phyloP scores from a whole-genome alignment of 2,888 invertebrate species.

The Meliscaeva auricollis region DNA sequence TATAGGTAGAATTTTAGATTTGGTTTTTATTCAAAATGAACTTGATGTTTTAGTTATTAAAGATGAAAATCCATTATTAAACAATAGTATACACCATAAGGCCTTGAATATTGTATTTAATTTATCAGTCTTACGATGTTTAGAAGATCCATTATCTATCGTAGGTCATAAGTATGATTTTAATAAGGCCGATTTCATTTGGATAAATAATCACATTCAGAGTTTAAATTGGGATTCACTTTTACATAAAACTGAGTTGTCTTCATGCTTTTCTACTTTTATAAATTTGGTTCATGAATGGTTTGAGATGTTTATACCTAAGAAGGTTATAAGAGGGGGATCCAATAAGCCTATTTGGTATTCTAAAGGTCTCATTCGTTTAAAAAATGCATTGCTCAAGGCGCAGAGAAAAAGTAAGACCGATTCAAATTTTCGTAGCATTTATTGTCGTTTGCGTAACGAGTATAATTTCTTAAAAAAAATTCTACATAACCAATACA shows the following conservation, averaged over 20 bases:
- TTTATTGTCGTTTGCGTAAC: background rate
- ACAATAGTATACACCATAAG: slow-evolving; percentile 18
- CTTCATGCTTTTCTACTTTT: background rate
- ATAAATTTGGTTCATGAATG: background rate
- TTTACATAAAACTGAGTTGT: background rate
- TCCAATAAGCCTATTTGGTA: background rate
- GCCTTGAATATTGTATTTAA: background rate
- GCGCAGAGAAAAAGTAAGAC: background rate
- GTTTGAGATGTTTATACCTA: background rate
- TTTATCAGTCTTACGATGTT: background rate
- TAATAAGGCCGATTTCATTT: slow-evolving; percentile 1
- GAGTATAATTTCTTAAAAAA: background rate
- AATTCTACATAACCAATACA: background rate
- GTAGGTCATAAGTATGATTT: background rate
- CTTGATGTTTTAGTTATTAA: background rate
- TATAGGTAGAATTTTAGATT: slow-evolving; percentile 9
- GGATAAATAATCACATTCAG: background rate
- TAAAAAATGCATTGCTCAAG: background rate
- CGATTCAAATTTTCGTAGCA: background rate
- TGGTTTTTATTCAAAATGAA: slow-evolving; percentile 10
- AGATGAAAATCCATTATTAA: slow-evolving; percentile 25
- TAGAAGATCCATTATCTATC: background rate
- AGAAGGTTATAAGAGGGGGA: background rate
- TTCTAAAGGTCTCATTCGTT: background rate
- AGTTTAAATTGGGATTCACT: background rate